Evolutionary conservation across 2,888 invertebrate genomes (phyloP).

Genomic region (Rambutsinella grinnellia): DNA sequence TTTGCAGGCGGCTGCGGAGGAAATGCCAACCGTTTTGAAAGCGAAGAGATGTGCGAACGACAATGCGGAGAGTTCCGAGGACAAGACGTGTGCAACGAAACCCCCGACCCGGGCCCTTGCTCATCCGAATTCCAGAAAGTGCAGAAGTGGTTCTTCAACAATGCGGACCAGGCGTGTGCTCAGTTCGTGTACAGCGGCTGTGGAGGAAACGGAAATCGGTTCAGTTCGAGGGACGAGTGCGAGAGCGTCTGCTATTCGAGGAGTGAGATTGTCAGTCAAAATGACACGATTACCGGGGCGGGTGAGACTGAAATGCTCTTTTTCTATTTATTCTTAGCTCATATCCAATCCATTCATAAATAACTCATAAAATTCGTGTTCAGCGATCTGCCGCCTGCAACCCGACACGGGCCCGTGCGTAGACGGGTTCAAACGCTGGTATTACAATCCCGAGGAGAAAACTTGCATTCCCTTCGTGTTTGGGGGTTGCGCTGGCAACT

Average conservation of each 20-base stretch:
- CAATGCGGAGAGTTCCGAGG: constrained; percentile 81
- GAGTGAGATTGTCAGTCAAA: constrained; percentile 67
- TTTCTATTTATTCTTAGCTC: not conserved
- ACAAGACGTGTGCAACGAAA: constrained; percentile 82
- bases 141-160: constrained; percentile 74
- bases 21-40: constrained; percentile 80
- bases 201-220: constrained; percentile 84
- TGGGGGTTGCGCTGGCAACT: constrained; percentile 89
- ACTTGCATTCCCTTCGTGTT: constrained; percentile 86
- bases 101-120: constrained; percentile 81
- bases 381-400: constrained; percentile 77
- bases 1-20: constrained; percentile 77
- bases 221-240: constrained; percentile 82
- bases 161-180: constrained; percentile 72
- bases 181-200: constrained; percentile 81
- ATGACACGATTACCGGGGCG: constrained; percentile 64
- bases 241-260: constrained; percentile 75
- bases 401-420: constrained; percentile 76
- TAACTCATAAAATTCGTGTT: not conserved
- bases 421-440: constrained; percentile 70
- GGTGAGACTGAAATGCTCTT: constrained; percentile 21
- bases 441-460: constrained; percentile 74
- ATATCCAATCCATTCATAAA: not conserved
- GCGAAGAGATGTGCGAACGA: constrained; percentile 80
- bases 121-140: constrained; percentile 71